Conservation (phyloP, 1,140 invertebrate species). For the Zaprionus nigranus region DNA sequence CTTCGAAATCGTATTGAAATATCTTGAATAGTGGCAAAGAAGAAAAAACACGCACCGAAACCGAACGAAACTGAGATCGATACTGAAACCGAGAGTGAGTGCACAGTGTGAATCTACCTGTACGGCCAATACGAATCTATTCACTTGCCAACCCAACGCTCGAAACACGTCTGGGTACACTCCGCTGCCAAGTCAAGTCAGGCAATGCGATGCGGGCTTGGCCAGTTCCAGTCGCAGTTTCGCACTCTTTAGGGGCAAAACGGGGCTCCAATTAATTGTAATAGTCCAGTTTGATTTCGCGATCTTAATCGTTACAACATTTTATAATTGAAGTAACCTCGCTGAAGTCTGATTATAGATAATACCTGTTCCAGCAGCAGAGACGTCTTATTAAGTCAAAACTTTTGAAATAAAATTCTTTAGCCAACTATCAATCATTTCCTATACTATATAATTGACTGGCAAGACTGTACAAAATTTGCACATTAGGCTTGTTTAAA, state of each 20-base stretch:
- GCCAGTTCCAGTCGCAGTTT: conserved; percentile 9
- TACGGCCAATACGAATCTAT: conserved; percentile 37
- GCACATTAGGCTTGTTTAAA: conserved; percentile 6
- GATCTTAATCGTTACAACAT: conserved; percentile 23
- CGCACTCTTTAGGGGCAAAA: conserved; percentile 8
- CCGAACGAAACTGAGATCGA: conserved; percentile 3
- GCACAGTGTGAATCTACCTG: conserved; percentile 2
- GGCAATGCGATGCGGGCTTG: conserved; percentile 11
- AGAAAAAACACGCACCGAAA: conserved; percentile 34
- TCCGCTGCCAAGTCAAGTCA: conserved; percentile 6
- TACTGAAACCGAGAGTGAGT: conserved; percentile 3
- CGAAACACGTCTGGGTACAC: conserved; percentile 60
- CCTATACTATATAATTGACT: conserved; percentile 15
- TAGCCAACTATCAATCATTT: not conserved
- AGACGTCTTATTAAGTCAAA: conserved; percentile 5
- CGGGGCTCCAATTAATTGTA: not conserved
- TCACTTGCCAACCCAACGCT: conserved; percentile 53
- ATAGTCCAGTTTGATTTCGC: conserved; percentile 23
- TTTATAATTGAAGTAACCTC: conserved; percentile 10
- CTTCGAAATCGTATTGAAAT: conserved; percentile 60
- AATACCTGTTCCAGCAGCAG: not conserved
- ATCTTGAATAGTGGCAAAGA: conserved; percentile 5
- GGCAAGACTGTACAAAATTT: conserved; percentile 5
- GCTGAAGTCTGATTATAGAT: not conserved
- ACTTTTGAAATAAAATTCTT: conserved; percentile 3